These are phyloP conservation scores for Calvadosia cruxmelitensis DNA, from an alignment of 30 jellyfish, hydroid and myxozoan genomes.

Conservation along the genomic window DNA sequence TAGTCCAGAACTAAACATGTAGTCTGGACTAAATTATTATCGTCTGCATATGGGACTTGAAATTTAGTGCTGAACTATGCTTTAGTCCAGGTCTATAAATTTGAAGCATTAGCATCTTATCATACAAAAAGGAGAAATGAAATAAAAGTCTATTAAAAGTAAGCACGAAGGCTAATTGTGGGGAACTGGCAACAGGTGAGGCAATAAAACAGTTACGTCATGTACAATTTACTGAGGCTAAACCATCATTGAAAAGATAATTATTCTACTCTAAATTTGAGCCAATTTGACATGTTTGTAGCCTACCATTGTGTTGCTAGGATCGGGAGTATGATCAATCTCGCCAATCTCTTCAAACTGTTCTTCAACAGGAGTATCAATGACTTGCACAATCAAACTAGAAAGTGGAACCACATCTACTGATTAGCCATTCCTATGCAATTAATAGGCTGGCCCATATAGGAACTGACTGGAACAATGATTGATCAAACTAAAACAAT, in stretches of 20 bases:
- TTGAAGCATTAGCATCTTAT: too few relatives aligned
- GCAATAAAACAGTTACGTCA: background rate
- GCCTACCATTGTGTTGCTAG: background rate
- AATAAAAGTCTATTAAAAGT: too few relatives aligned
- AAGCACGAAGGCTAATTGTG: background rate
- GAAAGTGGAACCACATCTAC: background rate
- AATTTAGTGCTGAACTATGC: too few relatives aligned
- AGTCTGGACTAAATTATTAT: too few relatives aligned
- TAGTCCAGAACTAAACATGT: too few relatives aligned
- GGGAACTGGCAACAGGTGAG: background rate
- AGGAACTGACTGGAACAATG: too few relatives aligned
- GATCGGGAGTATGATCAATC: background rate
- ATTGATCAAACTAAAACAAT: too few relatives aligned
- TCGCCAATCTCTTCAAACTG: background rate
- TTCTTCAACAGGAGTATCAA: background rate
- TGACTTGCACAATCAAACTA: conserved; percentile 11
- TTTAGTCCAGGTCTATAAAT: too few relatives aligned
- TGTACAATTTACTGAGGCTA: background rate
- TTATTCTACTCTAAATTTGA: too few relatives aligned
- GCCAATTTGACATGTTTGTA: background rate
- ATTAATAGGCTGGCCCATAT: too few relatives aligned
- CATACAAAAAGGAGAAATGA: background rate
- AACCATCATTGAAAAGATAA: too few relatives aligned
- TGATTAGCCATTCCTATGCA: background rate
- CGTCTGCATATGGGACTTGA: too few relatives aligned